phyloP scores from a whole-genome alignment of 2,888 invertebrate genomes.

The Tipula unca region DNA sequence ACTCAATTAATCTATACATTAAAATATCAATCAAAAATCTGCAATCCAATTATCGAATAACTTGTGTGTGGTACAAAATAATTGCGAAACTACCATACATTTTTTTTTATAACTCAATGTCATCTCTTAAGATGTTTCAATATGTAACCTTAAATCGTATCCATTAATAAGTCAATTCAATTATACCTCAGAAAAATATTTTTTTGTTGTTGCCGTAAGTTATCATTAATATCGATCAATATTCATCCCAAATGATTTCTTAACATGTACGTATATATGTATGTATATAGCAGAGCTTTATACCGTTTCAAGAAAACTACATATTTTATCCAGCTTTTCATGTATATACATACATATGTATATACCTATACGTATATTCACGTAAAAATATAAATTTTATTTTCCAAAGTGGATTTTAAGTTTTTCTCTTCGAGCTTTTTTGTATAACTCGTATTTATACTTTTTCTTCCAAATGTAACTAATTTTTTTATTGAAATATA shows the following conservation, averaged over 20 bases:
- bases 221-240: neutral
- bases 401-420: neutral
- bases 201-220: neutral
- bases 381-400: neutral
- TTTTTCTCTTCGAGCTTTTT: neutral
- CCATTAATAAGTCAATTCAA: conserved; percentile 14
- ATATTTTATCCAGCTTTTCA: neutral
- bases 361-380: neutral
- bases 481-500: neutral
- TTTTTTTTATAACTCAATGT: neutral
- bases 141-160: neutral
- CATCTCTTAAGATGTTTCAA: neutral
- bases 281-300: neutral
- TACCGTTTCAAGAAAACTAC: neutral
- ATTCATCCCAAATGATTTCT: neutral
- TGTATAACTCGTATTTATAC: neutral
- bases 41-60: neutral
- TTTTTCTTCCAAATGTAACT: conserved; percentile 8
- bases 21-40: neutral
- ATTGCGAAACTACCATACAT: neutral
- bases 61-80: no score
- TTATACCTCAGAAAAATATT: neutral
- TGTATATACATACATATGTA: neutral
- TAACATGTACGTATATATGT: neutral
- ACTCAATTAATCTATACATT: neutral